Evolutionary conservation across 2,113 vertebrate genomes (phyloP).

Genomic region (Anas platyrhynchos): DNA sequence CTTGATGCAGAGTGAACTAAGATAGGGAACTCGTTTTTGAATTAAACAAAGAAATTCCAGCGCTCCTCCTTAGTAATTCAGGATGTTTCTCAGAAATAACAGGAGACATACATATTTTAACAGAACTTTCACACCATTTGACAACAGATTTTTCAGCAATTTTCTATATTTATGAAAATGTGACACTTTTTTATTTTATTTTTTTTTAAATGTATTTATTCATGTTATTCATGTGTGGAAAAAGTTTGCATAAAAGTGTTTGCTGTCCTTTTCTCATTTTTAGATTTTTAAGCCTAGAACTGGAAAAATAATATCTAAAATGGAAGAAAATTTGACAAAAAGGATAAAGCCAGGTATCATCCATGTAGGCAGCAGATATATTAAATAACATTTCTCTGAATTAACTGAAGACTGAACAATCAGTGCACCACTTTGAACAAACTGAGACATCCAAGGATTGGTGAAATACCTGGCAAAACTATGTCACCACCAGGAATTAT

Average conservation of each 20-base stretch:
- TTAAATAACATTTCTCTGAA: neutral
- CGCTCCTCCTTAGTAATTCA: neutral
- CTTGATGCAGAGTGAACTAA: neutral
- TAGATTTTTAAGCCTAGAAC: neutral
- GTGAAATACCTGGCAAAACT: neutral
- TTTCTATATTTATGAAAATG: neutral
- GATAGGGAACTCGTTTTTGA: neutral
- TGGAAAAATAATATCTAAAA: neutral
- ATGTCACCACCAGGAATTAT: neutral
- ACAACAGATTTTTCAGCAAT: too few species aligned
- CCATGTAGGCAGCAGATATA: neutral
- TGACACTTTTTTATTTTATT: neutral
- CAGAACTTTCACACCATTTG: neutral
- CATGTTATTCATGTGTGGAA: neutral
- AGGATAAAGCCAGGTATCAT: neutral
- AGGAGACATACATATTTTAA: neutral
- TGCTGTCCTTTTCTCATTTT: neutral
- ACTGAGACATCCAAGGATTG: neutral
- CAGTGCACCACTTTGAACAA: neutral
- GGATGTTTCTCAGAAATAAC: neutral
- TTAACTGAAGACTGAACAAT: neutral
- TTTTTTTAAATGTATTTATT: neutral
- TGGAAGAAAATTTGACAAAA: neutral
- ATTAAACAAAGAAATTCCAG: neutral
- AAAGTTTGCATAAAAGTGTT: neutral